Conservation (phyloP, 2,888 invertebrate genomes). For the Gastrophysa polygoni region DNA sequence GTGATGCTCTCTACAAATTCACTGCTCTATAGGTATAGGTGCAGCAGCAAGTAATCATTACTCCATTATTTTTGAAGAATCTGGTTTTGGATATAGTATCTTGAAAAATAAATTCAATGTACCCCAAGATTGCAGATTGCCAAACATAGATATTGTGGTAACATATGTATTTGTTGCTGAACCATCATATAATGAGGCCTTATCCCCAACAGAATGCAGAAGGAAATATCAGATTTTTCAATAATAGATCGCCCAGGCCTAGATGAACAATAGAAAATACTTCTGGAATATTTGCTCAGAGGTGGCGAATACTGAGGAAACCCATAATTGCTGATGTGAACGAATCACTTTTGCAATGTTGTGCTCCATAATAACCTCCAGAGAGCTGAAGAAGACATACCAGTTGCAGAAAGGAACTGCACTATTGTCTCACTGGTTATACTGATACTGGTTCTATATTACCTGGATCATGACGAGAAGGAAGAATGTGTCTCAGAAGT, state of each 20-base stretch:
- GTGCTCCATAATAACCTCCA: too few species aligned
- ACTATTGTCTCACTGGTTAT: conserved; percentile 5
- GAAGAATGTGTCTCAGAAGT: background rate
- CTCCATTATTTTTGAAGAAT: conserved; percentile 3
- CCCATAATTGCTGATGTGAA: too few species aligned
- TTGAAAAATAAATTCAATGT: background rate
- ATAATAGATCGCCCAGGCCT: background rate
- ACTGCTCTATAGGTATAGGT: conserved; percentile 27
- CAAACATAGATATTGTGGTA: background rate
- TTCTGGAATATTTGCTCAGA: conserved; percentile 12
- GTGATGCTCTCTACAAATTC: conserved; percentile 16
- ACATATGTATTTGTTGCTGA: conserved; percentile 17
- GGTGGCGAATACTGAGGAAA: background rate
- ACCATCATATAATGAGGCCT: too few species aligned
- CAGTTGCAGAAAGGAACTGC: background rate
- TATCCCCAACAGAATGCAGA: too few species aligned
- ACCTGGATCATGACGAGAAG: conserved; percentile 24
- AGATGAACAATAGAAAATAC: background rate
- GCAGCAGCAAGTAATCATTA: conserved; percentile 21
- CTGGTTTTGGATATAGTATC: conserved; percentile 16
- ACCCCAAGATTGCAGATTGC: background rate
- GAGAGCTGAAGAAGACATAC: too few species aligned
- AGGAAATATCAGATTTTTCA: background rate
- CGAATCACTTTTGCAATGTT: too few species aligned
- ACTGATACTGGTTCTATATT: conserved; percentile 8